Evolutionary conservation across 2,888 invertebrate species (phyloP).

Genomic region (Stegophylla sp.): DNA sequence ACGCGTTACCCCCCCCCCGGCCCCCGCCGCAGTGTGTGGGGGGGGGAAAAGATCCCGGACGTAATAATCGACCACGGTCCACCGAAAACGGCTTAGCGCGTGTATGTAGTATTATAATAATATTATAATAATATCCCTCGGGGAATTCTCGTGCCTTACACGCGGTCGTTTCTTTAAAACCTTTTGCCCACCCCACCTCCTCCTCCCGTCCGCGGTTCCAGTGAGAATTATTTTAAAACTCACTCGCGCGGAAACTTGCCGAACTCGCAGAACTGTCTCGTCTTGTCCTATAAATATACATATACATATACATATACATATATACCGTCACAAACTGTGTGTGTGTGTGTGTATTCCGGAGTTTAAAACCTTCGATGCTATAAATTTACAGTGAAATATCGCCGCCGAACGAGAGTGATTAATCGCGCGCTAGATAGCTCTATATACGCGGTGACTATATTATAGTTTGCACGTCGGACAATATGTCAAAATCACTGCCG

Average conservation of each 20-base stretch:
- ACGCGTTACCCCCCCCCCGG: too few species aligned
- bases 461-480: not conserved
- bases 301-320: too few species aligned
- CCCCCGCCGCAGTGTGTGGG: too few species aligned
- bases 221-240: conserved; percentile 4
- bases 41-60: too few species aligned
- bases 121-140: not conserved
- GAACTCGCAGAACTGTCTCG: too few species aligned
- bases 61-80: too few species aligned
- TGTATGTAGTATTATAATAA: not conserved
- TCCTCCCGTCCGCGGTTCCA: too few species aligned
- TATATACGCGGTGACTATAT: not conserved
- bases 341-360: too few species aligned
- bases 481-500: conserved; percentile 10
- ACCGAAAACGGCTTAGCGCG: not conserved
- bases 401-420: conserved; percentile 18
- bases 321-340: not conserved
- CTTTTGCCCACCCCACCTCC: too few species aligned
- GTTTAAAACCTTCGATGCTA: conserved; percentile 6
- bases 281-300: too few species aligned
- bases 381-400: conserved; percentile 30
- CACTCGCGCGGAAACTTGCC: not conserved
- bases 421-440: not conserved
- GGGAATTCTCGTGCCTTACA: not conserved
- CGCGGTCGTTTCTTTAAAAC: not conserved